Evolutionary conservation across 2,113 vertebrate species (phyloP), one percentile per base, ranked within the genome.

Genomic region (Sapajus apella): DNA sequence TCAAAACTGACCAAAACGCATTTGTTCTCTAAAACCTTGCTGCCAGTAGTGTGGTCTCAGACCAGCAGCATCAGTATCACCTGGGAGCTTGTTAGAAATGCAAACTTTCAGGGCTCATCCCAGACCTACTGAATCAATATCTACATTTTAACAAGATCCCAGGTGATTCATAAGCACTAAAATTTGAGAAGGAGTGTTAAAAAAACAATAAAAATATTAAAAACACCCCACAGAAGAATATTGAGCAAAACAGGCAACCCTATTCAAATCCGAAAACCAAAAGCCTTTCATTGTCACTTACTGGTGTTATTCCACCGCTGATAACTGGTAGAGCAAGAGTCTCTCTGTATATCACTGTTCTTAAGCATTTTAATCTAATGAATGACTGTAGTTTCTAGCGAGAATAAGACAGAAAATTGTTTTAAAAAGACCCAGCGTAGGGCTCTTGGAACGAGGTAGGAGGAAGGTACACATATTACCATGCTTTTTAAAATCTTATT

Each of bases 21-120:
- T 37, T 90, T 96, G 90, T 92, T 97, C 94, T 92, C 94, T 77
- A 73, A 90, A 97, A 88, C 23, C 84, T 79, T 77, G 75, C 84
- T 72, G 52, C 66, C 5, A 27, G 68, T 20, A 6, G 8, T 32
- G 25, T 83, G 40, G 85, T 61, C 66, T 82, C 72, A 56, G 16
- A 81, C 52, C 37, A 52, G 52, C 27, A 80, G 68, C 56, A 75
- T 6, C 30, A 18, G 8, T 5, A 83, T 45, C 90, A 77, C 25
- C 64, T 47, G 23, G 40, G 80, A 95, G 35, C 90, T 52, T 87
- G 55, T 47, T 87, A 90, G 68, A 87, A 93, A 84, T 77, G 64
- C 6, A 97, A 72, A 96, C 32, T 61, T n/a, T 37, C 61, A 80
- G n/a, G 70, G 10, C 35, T 61, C 32, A 58, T 5, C 7, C 1